Evolutionary conservation across 2,888 invertebrate species (phyloP).

Genomic region (Nomada lathburiana): DNA sequence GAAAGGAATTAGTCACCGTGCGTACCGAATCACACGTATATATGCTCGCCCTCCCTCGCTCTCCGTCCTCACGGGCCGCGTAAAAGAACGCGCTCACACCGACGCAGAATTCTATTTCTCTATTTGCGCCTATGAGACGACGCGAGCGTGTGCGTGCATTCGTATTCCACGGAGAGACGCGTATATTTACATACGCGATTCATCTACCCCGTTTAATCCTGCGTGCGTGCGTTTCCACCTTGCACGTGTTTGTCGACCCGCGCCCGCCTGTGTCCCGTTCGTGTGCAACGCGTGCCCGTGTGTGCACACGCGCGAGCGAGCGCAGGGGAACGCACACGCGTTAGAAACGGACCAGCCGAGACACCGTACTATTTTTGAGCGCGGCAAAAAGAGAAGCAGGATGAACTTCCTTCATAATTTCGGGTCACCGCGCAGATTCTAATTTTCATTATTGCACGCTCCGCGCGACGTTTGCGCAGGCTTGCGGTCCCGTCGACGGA

Average conservation of each 20-base stretch:
- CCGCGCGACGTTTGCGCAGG: background rate
- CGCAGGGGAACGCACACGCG: conserved; percentile 32
- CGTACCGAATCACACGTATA: conserved; percentile 46
- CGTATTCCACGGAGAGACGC: conserved; percentile 43
- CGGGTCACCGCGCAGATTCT: conserved; percentile 71
- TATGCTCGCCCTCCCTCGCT: background rate
- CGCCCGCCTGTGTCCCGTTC: background rate
- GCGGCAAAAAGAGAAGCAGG: conserved; percentile 77
- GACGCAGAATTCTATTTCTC: conserved; percentile 3
- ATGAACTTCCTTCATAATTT: conserved; percentile 80
- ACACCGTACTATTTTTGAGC: conserved; percentile 78
- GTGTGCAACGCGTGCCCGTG: background rate
- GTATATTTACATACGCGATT: conserved; percentile 57
- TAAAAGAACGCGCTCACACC: conserved; percentile 1
- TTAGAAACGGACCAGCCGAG: conserved; percentile 58
- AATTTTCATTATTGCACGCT: conserved; percentile 59
- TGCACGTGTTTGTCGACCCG: background rate
- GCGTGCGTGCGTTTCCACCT: conserved; percentile 17
- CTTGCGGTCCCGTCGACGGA: background rate
- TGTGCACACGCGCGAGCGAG: background rate
- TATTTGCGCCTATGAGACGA: conserved; percentile 34
- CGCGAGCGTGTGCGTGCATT: conserved; percentile 32
- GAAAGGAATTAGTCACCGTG: conserved; percentile 64
- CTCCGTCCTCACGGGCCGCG: background rate
- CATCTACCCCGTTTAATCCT: conserved; percentile 33